Conservation (phyloP, 2,888 invertebrate species). For the Acrobasis consociella region DNA sequence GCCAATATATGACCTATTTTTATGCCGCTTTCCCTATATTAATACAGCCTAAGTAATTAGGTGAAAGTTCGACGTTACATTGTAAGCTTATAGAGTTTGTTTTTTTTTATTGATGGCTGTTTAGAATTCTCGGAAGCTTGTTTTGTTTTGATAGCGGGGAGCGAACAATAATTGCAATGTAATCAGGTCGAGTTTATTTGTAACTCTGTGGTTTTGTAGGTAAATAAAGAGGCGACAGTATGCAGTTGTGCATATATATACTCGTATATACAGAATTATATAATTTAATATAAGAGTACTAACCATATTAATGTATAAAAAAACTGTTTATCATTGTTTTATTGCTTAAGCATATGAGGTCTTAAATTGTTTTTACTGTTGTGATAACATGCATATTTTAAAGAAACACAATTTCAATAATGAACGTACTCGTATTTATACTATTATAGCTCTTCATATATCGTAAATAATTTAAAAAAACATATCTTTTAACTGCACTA, state of each 20-base stretch:
- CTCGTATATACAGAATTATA: no score
- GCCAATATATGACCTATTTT: conserved; percentile 83
- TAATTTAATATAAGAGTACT: no score
- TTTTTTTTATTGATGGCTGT: neutral
- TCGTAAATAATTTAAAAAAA: no score
- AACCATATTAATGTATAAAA: no score
- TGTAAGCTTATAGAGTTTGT: conserved; percentile 38
- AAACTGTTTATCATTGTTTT: no score
- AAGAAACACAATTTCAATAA: no score
- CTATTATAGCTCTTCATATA: no score
- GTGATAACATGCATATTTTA: no score
- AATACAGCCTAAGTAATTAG: conserved; percentile 80
- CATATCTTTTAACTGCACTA: no score
- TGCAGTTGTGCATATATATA: neutral
- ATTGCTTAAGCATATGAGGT: no score
- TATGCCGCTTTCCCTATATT: conserved; percentile 79
- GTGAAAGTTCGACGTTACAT: conserved; percentile 69
- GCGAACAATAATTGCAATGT: conserved; percentile 3
- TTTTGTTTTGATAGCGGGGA: conserved; percentile 12
- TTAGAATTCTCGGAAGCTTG: neutral
- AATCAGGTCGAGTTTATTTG: neutral
- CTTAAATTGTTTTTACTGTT: no score
- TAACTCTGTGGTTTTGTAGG: neutral
- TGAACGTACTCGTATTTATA: no score
- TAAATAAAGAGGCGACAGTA: neutral